phyloP scores from a whole-genome alignment of 2,888 invertebrate genomes.

The Atethmia centrago region DNA sequence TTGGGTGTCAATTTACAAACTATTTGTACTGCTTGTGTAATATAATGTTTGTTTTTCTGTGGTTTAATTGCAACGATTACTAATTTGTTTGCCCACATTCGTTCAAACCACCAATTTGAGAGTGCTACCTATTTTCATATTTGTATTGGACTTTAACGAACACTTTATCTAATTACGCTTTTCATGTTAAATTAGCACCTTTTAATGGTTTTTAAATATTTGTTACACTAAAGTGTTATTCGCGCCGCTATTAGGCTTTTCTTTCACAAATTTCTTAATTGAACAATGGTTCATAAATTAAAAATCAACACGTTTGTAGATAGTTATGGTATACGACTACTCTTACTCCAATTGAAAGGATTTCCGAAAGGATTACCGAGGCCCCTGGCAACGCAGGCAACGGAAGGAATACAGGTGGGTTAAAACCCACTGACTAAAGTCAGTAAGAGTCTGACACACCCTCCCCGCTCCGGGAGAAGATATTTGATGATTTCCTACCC shows the following conservation, averaged over 20 bases:
- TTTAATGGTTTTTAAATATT: conserved; percentile 63
- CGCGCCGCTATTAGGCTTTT: conserved; percentile 26
- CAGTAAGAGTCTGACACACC: too few species aligned
- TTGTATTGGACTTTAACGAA: conserved; percentile 50
- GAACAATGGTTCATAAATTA: conserved; percentile 18
- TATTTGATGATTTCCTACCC: too few species aligned
- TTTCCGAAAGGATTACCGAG: too few species aligned
- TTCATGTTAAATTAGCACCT: conserved; percentile 51
- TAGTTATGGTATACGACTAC: conserved; percentile 1
- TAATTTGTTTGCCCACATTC: conserved; percentile 40
- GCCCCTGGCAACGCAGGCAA: too few species aligned
- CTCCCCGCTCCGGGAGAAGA: too few species aligned
- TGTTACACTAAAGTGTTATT: conserved; percentile 48
- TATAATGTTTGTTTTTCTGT: conserved; percentile 29
- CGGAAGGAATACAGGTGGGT: too few species aligned
- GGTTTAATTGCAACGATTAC: conserved; percentile 41
- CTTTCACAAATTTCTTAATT: conserved; percentile 37
- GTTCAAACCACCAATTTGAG: conserved; percentile 28
- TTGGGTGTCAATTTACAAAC: conserved; percentile 62
- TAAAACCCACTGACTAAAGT: too few species aligned
- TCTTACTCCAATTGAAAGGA: background rate
- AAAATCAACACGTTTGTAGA: conserved; percentile 34
- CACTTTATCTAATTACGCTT: conserved; percentile 52
- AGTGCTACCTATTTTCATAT: conserved; percentile 24
- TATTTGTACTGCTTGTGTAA: conserved; percentile 55